Percentiles rank a stretch among this genome's conserved stretches.
Conservation (phyloP, 1,140 invertebrate species). For the Megathymus violae region DNA sequence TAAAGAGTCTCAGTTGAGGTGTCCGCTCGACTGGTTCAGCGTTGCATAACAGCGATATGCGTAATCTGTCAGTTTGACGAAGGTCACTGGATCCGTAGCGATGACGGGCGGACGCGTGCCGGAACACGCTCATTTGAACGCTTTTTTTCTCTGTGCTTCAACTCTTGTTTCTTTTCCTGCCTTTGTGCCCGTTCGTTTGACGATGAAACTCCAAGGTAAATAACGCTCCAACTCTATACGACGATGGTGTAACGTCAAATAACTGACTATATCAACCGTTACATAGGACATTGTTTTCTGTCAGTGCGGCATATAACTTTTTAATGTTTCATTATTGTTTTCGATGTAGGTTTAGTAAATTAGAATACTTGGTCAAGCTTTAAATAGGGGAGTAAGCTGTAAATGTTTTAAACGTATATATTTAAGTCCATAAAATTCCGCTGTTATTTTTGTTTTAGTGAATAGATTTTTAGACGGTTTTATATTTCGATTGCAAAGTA, state of each 20-base stretch:
- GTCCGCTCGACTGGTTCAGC: slow-evolving; percentile 48
- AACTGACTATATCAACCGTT: too few species aligned
- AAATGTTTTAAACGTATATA: too few species aligned
- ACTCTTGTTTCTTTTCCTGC: slow-evolving; percentile 22
- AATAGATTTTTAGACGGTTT: too few species aligned
- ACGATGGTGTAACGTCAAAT: slow-evolving; percentile 11
- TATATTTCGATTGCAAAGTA: too few species aligned
- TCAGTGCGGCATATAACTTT: too few species aligned
- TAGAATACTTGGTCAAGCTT: too few species aligned
- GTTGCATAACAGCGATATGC: slow-evolving; percentile 65
- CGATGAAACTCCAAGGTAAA: slow-evolving; percentile 14
- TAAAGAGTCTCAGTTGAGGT: slow-evolving; percentile 15
- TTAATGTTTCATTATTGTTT: too few species aligned
- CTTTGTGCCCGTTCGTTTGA: slow-evolving; percentile 14
- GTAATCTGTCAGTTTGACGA: slow-evolving; percentile 79
- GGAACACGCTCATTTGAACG: slow-evolving; percentile 59
- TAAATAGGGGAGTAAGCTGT: too few species aligned
- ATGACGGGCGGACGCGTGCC: slow-evolving; percentile 63
- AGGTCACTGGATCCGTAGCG: slow-evolving; percentile 52
- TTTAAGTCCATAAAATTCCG: too few species aligned
- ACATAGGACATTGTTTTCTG: too few species aligned
- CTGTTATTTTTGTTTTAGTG: too few species aligned
- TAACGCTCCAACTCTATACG: background rate
- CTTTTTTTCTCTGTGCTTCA: slow-evolving; percentile 40
- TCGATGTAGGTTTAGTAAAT: too few species aligned